Conservation (phyloP, 2,113 vertebrate genomes). For the Protobothrops flavoviridis region DNA sequence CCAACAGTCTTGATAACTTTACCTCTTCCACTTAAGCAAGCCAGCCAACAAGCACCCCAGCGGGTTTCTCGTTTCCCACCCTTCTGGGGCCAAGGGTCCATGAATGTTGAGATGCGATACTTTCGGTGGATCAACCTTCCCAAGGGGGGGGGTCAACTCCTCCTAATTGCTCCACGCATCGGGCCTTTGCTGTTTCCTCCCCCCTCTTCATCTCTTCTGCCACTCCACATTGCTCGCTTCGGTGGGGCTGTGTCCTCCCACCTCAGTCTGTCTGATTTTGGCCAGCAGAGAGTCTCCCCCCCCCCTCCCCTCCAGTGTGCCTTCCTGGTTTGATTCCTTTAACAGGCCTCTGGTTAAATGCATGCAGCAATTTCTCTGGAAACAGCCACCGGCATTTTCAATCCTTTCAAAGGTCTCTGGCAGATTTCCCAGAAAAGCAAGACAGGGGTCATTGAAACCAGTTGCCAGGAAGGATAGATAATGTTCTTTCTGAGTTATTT, state of each 20-base stretch:
- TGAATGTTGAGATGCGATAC: too few relatives aligned
- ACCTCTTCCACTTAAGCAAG: not conserved
- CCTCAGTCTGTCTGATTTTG: not conserved
- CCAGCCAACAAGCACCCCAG: not conserved
- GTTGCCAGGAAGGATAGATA: conserved; percentile 71
- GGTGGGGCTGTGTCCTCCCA: not conserved
- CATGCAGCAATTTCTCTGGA: conserved; percentile 48
- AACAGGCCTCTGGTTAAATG: conserved; percentile 46
- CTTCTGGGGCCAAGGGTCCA: not conserved
- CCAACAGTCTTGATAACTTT: not conserved
- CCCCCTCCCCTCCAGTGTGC: not conserved
- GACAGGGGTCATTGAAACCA: conserved; percentile 55
- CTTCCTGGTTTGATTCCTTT: conserved; percentile 45
- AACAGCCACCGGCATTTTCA: conserved; percentile 46
- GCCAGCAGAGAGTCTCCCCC: conserved; percentile 20
- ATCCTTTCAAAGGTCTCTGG: conserved; percentile 67
- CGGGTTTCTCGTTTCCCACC: too few relatives aligned
- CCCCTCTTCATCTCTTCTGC: not conserved
- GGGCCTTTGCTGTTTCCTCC: not conserved
- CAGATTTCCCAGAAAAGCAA: conserved; percentile 73
- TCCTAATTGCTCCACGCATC: too few relatives aligned
- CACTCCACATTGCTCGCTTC: not conserved
- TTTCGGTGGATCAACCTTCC: not conserved
- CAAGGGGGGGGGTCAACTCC: not conserved
- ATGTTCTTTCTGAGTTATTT: conserved; percentile 67